Base-by-base conservation (phyloP, 2,888 invertebrate genomes). In the Noctuana brunneofusca region DNA sequence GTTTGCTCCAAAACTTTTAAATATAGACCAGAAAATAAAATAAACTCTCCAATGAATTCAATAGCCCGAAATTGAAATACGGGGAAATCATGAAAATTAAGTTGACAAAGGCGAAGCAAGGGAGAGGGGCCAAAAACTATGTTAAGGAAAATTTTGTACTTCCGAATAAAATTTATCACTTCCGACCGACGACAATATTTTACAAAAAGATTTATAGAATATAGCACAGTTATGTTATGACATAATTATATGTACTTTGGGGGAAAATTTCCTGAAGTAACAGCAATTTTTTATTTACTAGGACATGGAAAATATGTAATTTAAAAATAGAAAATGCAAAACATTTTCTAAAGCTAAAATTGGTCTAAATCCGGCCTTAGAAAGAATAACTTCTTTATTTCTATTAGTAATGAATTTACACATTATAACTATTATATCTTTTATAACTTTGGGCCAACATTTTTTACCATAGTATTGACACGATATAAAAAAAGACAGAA, bases 21-120 rank as follows among this genome's bases (percentile, higher is more conserved):
- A 63, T 46, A 54, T 22, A 20, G 18, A 18, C 20, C 22, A 41
- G 16, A 55, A 62, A 30, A 50, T 55, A 62, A 56, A 56, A 56
- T 16, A 63, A 63, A 43, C 18, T 49, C 16, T 41, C 30, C 30
- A 9, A 50, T 50, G 50, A 41, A 63, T 63, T 63, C 63, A 63
- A 63, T 63, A 56, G 63, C 41, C 56, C 62, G 67, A 74, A 59
- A 68, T 69, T 71, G 71, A 78, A 76, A 78, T 76, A 77, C 73
- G 76, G 74, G 72, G 71, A 72, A 76, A 78, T 76, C 75, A 79
- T 76, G 78, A 79, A 79, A 81, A 80, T 80, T 75, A 73, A 73
- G 66, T 76, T 77, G 79, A 77, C 76, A 75, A 71, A 71, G 70
- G 67, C 68, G 69, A 69, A 72, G 72, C 57, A 67, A 63, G 66